Base-by-base conservation (phyloP, 2,888 invertebrate genomes). In the Therioaphis trifolii region DNA sequence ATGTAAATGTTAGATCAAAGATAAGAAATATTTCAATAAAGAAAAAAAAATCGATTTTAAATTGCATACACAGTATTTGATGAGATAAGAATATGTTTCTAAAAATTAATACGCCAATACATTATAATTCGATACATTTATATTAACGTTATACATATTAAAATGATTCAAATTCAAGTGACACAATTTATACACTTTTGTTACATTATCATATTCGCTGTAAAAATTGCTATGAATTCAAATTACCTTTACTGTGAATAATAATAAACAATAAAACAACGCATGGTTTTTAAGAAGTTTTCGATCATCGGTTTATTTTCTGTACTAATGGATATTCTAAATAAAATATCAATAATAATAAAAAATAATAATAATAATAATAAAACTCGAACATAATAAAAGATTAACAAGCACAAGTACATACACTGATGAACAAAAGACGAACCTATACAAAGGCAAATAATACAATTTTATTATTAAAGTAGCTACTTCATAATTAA, bases 271-370 rank as follows among this genome's bases (percentile, higher is more conserved):
- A 21, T 7, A 55, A 24, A 58, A 75, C 3, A 52, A 55, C 40
- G 21, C 74, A 15, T 21, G 4, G 14, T 78, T 52, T 78, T 69
- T 43, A 79, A 79, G 69, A 69, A 79, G 69, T 43, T 63, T 79
- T 69, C 79, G 55, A 71, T 71, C 55, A 43, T 69, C 55, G 40
- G 40, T 79, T 79, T 79, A 79, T 79, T 69, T 55, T 55, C 52
- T 69, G 52, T 69, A 49, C 69, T 68, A 79, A 55, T 79, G 68
- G 46, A 40, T 71, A 55, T 71, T 71, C 55, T 79, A 79, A 69
- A 79, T 79, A 79, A 71, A 79, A 69, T 79, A 69, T 79, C 43
- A 69, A 79, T 79, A 79, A 78, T 49, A 78, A 35, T 35, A 35
- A 35, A n/a, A 49, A 71, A 71, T 71, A 49, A 68, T 61, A 69